A percentile compares a stretch with the other conserved stretches of the same genome.
These are phyloP conservation scores for Phataginus tetradactyla DNA, from an alignment of 2,797 vertebrate species.

Conservation along the genomic window DNA sequence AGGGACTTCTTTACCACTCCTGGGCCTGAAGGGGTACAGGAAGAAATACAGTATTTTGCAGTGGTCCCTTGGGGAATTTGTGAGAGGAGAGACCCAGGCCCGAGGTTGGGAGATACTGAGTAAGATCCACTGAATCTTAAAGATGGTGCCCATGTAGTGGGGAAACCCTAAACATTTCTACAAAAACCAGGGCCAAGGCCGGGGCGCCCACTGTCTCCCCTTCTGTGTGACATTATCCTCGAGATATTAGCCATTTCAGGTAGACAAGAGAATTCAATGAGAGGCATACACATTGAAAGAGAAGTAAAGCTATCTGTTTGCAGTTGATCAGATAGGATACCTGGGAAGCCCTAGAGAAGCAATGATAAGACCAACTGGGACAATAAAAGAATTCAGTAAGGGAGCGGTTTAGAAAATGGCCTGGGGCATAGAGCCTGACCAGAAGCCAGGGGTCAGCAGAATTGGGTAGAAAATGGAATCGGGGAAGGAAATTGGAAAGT, in stretches of 20 bases:
- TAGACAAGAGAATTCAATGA: background rate
- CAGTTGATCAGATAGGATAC: accelerated
- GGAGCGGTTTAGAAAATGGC: background rate
- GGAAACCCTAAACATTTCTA: background rate
- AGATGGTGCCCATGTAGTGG: background rate
- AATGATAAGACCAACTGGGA: background rate
- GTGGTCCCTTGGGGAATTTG: background rate
- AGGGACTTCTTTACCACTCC: background rate
- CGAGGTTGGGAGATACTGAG: background rate
- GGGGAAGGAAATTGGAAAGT: slow-evolving; percentile 20
- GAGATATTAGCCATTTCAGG: accelerated
- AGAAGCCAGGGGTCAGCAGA: background rate
- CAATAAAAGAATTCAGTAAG: background rate
- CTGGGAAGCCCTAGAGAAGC: background rate
- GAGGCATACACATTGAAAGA: background rate
- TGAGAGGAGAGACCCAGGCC: background rate
- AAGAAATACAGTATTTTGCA: background rate
- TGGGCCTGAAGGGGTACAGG: background rate
- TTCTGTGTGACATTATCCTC: too few species aligned
- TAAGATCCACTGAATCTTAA: background rate
- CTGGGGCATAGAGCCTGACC: background rate
- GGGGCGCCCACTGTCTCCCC: background rate
- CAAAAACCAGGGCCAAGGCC: background rate
- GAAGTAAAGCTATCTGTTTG: background rate
- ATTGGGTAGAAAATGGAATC: background rate